These are phyloP conservation scores for Pedionomus torquatus DNA, from an alignment of 2,113 vertebrate genomes.

Conservation along the genomic window DNA sequence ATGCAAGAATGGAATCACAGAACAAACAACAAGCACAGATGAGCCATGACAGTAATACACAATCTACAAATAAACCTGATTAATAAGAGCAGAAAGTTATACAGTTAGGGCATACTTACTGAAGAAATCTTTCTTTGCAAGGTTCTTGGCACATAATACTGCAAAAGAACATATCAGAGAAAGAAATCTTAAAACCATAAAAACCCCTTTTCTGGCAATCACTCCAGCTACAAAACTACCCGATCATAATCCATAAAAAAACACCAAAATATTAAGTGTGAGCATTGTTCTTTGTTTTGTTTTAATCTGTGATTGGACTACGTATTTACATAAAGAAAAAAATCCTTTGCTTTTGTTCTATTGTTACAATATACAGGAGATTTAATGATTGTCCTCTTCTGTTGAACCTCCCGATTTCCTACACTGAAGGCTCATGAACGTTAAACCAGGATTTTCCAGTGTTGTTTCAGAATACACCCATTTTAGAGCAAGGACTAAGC, in stretches of 20 bases:
- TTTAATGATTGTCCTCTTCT: not conserved
- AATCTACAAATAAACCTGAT: not conserved
- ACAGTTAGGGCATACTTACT: slow-evolving; percentile 82
- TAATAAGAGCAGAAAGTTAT: not conserved
- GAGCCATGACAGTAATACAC: not conserved
- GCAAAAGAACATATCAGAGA: slow-evolving; percentile 72
- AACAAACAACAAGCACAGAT: not conserved
- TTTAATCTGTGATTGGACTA: not conserved
- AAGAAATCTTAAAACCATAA: not conserved
- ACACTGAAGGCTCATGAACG: not conserved
- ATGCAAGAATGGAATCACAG: not conserved
- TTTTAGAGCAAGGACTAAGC: not conserved
- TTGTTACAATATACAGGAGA: not conserved
- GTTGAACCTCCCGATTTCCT: not conserved
- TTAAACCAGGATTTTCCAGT: not conserved
- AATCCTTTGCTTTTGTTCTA: not conserved
- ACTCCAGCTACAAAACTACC: not conserved
- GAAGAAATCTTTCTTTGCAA: slow-evolving; percentile 99
- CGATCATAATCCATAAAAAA: not conserved
- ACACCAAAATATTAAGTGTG: not conserved
- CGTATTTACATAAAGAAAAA: not conserved
- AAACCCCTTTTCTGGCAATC: not conserved
- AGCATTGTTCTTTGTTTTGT: not conserved
- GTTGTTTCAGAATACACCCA: not conserved
- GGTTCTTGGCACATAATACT: slow-evolving; percentile 99